Percentiles rank a stretch among this genome's conserved stretches.
phyloP scores from a whole-genome alignment of 2,113 vertebrate genomes.

The Paraplagusia blochii region DNA sequence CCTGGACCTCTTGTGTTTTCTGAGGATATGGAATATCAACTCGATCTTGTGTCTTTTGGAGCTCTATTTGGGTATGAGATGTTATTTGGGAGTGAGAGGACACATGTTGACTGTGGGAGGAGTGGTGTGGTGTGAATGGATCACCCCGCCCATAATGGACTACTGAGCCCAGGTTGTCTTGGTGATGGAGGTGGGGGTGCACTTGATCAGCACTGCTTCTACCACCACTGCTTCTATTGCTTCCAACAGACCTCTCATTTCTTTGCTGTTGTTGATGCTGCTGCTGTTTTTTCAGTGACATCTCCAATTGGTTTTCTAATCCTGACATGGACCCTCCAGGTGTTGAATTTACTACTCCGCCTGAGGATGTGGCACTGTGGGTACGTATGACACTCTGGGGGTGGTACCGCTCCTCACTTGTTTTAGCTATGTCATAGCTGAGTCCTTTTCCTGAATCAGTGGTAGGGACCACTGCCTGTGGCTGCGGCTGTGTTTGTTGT shows the following conservation, averaged over 20 bases:
- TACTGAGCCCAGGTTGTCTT: constrained; percentile 85
- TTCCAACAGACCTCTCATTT: constrained; percentile 79
- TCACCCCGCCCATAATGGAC: constrained; percentile 86
- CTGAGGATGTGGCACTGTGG: constrained; percentile 81
- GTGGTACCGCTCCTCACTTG: constrained; percentile 84
- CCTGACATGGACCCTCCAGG: constrained; percentile 67
- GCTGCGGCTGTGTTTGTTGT: constrained; percentile 70
- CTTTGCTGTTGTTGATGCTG: constrained; percentile 67
- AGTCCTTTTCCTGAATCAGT: constrained; percentile 75
- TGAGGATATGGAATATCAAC: constrained; percentile 78
- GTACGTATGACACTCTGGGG: constrained; percentile 92
- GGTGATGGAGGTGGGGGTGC: constrained; percentile 75
- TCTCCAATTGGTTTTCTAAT: constrained; percentile 85
- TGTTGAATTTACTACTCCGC: constrained; percentile 65
- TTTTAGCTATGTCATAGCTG: constrained; percentile 77
- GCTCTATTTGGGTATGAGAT: constrained; percentile 73
- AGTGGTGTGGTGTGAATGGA: constrained; percentile 75
- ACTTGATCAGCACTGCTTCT: constrained; percentile 75
- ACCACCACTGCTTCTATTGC: constrained; percentile 78
- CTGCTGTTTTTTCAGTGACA: constrained; percentile 81
- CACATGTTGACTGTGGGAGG: constrained; percentile 67
- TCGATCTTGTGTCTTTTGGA: constrained; percentile 79
- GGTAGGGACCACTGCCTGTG: constrained; percentile 71
- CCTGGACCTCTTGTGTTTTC: constrained; percentile 75
- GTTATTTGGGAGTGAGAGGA: constrained; percentile 72